A percentile compares a stretch with the other conserved stretches of the same genome.
These are phyloP conservation scores for Penaeus monodon DNA, from an alignment of 2,888 invertebrate genomes.

Conservation along the genomic window DNA sequence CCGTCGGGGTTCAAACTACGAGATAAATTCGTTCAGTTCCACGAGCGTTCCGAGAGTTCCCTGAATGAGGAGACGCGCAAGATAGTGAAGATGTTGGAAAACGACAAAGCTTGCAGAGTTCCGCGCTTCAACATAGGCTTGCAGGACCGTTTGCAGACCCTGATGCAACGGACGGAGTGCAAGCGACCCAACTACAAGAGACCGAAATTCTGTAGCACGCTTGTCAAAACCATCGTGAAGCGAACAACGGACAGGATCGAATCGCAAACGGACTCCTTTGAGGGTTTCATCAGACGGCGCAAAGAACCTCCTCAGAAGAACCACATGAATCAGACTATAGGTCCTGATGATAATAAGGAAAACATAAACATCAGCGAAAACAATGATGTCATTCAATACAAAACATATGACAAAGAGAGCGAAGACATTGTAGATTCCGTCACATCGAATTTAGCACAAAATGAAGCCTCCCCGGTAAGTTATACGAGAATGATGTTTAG, in stretches of 20 bases:
- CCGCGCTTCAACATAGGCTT: constrained; percentile 37
- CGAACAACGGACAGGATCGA: constrained; percentile 19
- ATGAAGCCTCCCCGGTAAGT: no score
- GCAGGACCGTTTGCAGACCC: constrained; percentile 39
- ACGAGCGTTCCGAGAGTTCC: background rate
- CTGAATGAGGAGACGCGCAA: constrained; percentile 43
- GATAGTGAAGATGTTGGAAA: constrained; percentile 46
- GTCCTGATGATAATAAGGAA: no score
- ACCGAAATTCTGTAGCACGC: constrained; percentile 42
- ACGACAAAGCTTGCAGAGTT: constrained; percentile 38
- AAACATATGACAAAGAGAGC: no score
- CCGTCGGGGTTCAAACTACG: background rate
- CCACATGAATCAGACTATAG: no score
- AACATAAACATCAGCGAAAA: no score
- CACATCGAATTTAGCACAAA: no score
- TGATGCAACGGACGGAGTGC: constrained; percentile 29
- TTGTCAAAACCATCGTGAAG: constrained; percentile 43
- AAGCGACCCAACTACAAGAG: constrained; percentile 36
- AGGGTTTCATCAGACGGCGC: background rate
- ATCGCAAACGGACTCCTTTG: background rate
- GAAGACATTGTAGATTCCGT: no score
- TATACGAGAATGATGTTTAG: no score
- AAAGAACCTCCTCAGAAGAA: background rate
- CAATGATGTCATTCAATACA: no score
- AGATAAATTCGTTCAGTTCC: constrained; percentile 10